Conservation (phyloP, 2,797 vertebrate genomes). For the Myoxocephalus aenaeus region DNA sequence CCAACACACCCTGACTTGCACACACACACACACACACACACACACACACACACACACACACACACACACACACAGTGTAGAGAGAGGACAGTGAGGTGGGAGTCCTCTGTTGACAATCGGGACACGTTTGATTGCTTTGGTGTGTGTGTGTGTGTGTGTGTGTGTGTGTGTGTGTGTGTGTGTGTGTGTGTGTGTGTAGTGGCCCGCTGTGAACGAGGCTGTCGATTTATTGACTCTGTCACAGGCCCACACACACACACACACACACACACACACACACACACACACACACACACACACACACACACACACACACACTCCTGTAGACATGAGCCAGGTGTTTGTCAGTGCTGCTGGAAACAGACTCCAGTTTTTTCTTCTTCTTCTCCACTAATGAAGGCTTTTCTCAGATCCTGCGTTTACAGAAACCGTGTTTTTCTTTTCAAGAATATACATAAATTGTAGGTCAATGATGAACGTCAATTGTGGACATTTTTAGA, state of each 20-base stretch:
- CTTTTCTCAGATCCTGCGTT: background rate
- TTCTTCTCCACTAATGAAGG: conserved; percentile 3
- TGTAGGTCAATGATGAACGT: background rate
- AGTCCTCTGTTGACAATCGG: conserved; percentile 57
- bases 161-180: conserved; percentile 32
- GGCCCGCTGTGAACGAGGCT: conserved; percentile 81
- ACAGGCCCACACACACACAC: conserved; percentile 82
- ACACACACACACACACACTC: conserved; percentile 16
- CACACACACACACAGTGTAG: conserved; percentile 6
- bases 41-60: conserved; percentile 12
- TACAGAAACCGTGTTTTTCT: background rate
- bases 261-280: conserved; percentile 77
- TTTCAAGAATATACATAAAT: background rate
- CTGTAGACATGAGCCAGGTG: conserved; percentile 86
- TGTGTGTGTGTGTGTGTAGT: conserved; percentile 28
- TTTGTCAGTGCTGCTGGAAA: conserved; percentile 67
- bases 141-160: conserved; percentile 32
- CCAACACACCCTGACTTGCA: conserved; percentile 51
- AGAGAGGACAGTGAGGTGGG: conserved; percentile 42
- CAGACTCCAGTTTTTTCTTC: conserved; percentile 60
- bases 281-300: background rate
- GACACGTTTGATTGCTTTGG: conserved; percentile 55
- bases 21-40: conserved; percentile 23
- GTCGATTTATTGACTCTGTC: conserved; percentile 93
- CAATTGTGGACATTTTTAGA: background rate